Evolutionary conservation across 2,797 vertebrate species (phyloP), one percentile per base, ranked within the genome.

Genomic region (Gymnopithys bicolor): DNA sequence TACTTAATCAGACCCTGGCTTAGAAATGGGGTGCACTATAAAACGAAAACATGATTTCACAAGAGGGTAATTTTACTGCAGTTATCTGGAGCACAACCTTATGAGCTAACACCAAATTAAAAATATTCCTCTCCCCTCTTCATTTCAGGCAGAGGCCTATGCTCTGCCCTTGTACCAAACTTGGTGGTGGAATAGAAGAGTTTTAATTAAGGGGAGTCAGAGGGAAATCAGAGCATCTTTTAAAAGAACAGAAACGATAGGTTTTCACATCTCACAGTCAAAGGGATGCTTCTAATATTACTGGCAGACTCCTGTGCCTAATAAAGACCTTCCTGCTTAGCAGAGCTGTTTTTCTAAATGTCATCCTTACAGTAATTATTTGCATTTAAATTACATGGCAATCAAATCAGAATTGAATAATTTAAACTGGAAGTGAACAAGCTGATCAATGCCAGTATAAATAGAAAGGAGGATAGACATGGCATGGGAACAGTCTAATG

Each of bases 341-440:
- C 87, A 95, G 94, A 95, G 81, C 94, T 94, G 93, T 94, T 98
- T 98, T 97, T 97, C 97, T 97, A 97, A 92, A 96, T 97, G 95
- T 97, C 93, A 96, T 98, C 98, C 98, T 98, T 98, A 98, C 94
- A 97, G 97, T 98, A 98, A 98, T 98, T 98, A 98, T 98, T 97
- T 97, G 96, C 97, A 98, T 98, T 98, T 97, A 98, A 97, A 98
- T 98, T 98, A 97, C 97, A 97, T 96, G 95, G 96, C 98, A 98
- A 98, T 98, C 98, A 98, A 98, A 98, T 98, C 97, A 97, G 97
- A 98, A 98, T 97, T 97, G 97, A 98, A 97, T 98, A 97, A 97
- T 97, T 98, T 97, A 97, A 98, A 98, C 97, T 97, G 97, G 98
- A 98, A 98, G 96, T 97, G 98, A 98, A 97, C 97, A 97, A 98